Base-by-base conservation (phyloP, 1,140 invertebrate genomes). In the Eurosta solidaginis region DNA sequence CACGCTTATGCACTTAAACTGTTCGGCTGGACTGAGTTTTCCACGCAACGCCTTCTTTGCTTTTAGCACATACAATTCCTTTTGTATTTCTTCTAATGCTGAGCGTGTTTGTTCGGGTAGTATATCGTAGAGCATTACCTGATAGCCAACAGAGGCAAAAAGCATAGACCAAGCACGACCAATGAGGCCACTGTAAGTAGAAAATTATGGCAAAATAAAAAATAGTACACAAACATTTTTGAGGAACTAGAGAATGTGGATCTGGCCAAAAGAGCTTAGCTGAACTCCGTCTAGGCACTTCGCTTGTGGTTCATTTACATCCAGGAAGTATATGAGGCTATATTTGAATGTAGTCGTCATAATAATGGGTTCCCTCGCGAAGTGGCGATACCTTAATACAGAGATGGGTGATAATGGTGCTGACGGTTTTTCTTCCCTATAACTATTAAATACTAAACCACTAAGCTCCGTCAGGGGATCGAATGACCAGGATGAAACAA, bases 141-240 rank as follows among this genome's bases (percentile, higher is more conserved):
- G 89, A 87, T 97, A 98, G 3, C 96, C 96, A 25, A 93, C 95
- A 14, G 94, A 92, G 0, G 96, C 96, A 88, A 97, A 99, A 1
- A 98, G 89, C 96, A 98, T 97, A 0, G 96, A 93, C 96, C 96
- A 99, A 85, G 96, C 97, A 63, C 94, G 91, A 3, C 97, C 97
- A 79, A 99, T 97, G 29, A 98, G 88, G 12, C 97, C 97, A 88
- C 96, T 97, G 44, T 17, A 40, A n/a, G 14, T 0, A 36, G 29
- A 0, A 1, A 17, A 1, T 9, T 49, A 17, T 49, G 17, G n/a
- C 7, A n/a, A 25, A 50, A 22, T 20, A 27, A 27, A 68, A 29
- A 68, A 86, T 73, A 25, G 78, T 36, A 27, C 9, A 68, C 25
- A 42, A 20, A 74, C 17, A 20, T 44, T 40, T 17, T 74, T 74